Conservation (phyloP, 1,140 invertebrate genomes). For the Brachionus manjavacas region DNA sequence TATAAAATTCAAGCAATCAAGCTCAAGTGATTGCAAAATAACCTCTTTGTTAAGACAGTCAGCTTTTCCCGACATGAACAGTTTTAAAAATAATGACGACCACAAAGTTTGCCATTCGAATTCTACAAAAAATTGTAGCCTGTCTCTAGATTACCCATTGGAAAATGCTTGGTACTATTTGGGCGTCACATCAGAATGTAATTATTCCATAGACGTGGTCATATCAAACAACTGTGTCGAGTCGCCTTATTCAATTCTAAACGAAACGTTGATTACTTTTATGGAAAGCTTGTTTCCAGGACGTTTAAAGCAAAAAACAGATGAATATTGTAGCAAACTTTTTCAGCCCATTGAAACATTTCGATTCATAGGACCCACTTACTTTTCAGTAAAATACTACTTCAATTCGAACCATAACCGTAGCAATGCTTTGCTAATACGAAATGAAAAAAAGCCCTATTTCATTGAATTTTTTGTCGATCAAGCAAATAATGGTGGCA, state of each 20-base stretch:
- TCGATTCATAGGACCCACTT: conserved; percentile 38
- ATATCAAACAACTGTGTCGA: neutral
- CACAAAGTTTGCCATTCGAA: neutral
- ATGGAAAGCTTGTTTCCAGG: neutral
- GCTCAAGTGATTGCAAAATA: neutral
- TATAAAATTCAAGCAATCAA: conserved; percentile 22
- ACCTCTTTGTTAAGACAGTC: conserved; percentile 21
- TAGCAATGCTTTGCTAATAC: conserved; percentile 33
- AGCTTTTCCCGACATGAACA: conserved; percentile 38
- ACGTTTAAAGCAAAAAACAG: neutral
- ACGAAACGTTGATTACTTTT: neutral
- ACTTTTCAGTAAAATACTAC: conserved; percentile 39
- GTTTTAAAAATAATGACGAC: conserved; percentile 5
- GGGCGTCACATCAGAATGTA: conserved; percentile 12
- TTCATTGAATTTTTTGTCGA: conserved; percentile 38
- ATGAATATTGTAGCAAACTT: neutral
- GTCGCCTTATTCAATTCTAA: neutral
- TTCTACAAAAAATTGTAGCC: neutral
- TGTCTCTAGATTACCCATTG: conserved; percentile 5
- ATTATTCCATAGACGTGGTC: conserved; percentile 14
- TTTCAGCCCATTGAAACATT: conserved; percentile 35
- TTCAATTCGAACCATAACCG: conserved; percentile 40
- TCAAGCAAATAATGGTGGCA: conserved; percentile 31
- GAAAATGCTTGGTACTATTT: conserved; percentile 24
- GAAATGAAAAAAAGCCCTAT: conserved; percentile 38